These are phyloP conservation scores for Lymantria monacha DNA, from an alignment of 2,888 invertebrate species.

Conservation along the genomic window DNA sequence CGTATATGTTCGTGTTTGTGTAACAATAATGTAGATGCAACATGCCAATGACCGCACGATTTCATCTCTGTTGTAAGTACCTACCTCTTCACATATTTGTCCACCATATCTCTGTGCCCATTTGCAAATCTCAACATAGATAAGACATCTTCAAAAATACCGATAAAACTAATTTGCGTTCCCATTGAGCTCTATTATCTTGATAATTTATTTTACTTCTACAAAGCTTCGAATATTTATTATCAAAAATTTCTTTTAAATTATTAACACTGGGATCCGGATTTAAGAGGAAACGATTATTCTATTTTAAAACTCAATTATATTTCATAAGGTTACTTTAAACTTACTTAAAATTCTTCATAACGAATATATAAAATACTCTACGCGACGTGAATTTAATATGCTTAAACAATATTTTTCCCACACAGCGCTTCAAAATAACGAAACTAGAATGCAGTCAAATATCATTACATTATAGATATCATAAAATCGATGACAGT, in stretches of 20 bases:
- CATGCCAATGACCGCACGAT: conserved; percentile 39
- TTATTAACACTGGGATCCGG: too few relatives aligned
- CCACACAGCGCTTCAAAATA: background rate
- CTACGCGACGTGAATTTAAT: background rate
- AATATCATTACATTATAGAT: conserved; percentile 7
- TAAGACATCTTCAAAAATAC: conserved; percentile 1
- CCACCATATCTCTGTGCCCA: conserved; percentile 13
- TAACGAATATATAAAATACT: background rate
- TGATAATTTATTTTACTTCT: too few relatives aligned
- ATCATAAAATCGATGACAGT: background rate
- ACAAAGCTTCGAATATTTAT: too few relatives aligned
- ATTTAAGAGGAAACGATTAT: too few relatives aligned
- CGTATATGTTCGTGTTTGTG: conserved; percentile 25
- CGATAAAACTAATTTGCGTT: background rate
- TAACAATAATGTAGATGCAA: conserved; percentile 33
- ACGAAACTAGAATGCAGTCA: background rate
- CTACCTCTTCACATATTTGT: conserved; percentile 19
- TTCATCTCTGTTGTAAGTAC: conserved; percentile 7
- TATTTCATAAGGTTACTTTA: too few relatives aligned
- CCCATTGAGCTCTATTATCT: too few relatives aligned
- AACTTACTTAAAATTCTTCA: too few relatives aligned
- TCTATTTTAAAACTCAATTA: too few relatives aligned
- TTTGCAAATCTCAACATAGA: conserved; percentile 3
- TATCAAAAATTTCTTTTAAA: too few relatives aligned
- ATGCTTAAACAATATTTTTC: background rate